These are phyloP conservation scores for Labroides dimidiatus DNA, from an alignment of 2,797 vertebrate species.

Conservation along the genomic window DNA sequence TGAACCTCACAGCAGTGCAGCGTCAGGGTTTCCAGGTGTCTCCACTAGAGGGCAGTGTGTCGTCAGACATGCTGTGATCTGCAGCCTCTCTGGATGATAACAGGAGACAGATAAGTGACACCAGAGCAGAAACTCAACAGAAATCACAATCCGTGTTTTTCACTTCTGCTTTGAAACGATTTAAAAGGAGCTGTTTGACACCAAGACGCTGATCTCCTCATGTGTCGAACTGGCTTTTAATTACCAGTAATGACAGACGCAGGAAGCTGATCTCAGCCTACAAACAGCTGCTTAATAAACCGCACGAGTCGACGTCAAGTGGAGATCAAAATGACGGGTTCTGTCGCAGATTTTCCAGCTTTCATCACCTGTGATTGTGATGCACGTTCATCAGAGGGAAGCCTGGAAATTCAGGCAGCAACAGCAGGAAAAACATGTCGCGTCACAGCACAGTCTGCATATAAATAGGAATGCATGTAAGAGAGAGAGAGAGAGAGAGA, in stretches of 20 bases:
- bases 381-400: background rate
- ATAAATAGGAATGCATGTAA: background rate
- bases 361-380: background rate
- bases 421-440: constrained; percentile 1
- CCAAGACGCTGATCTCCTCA: constrained; percentile 54
- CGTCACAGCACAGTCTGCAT: background rate
- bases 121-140: constrained; percentile 45
- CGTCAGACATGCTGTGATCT: constrained; percentile 13
- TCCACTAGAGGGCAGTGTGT: constrained; percentile 74
- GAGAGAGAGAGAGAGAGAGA: background rate
- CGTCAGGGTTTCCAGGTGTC: background rate
- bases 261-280: constrained; percentile 63
- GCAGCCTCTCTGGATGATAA: constrained; percentile 18
- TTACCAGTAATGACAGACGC: constrained; percentile 59
- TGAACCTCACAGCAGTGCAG: constrained; percentile 10
- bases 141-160: constrained; percentile 37
- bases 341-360: constrained; percentile 9
- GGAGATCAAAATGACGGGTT: constrained; percentile 50
- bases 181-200: constrained; percentile 53
- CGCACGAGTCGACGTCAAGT: constrained; percentile 60
- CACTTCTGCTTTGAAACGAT: constrained; percentile 46
- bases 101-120: constrained; percentile 29
- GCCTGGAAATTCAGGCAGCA: constrained; percentile 6
- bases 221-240: constrained; percentile 56
- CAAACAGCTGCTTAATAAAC: constrained; percentile 70